Evolutionary conservation across 1,140 invertebrate species (phyloP).

Genomic region (Pemphigus obesinymphae): DNA sequence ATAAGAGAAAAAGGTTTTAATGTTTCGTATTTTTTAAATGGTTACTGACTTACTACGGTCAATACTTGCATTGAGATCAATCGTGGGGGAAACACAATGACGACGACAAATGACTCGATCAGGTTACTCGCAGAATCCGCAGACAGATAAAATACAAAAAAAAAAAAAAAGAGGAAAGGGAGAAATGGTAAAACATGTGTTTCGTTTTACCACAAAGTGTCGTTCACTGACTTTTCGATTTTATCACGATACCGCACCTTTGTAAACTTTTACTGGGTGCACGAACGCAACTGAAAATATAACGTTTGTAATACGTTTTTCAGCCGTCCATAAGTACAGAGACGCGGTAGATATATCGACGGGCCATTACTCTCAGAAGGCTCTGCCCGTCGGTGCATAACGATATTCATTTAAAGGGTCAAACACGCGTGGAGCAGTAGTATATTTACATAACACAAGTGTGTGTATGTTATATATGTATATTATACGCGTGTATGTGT

Average conservation of each 20-base stretch:
- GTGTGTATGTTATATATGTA: not conserved
- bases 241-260: not conserved
- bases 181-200: no score
- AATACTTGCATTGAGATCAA: no score
- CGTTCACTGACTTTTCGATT: not conserved
- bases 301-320: not conserved
- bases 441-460: not conserved
- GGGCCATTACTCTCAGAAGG: not conserved
- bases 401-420: constrained; percentile 5
- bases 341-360: not conserved
- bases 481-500: not conserved
- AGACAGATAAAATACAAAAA: no score
- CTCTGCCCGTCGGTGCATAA: not conserved
- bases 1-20: no score
- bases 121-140: no score
- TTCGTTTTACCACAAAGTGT: no score
- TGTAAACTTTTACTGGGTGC: not conserved
- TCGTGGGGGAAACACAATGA: no score
- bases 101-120: no score
- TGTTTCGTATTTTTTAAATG: no score
- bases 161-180: no score
- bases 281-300: not conserved
- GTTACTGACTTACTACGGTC: no score
- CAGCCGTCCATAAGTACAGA: not conserved
- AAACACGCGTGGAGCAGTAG: not conserved